phyloP scores from a whole-genome alignment of 2,113 vertebrate species.

The Callithrix jacchus region DNA sequence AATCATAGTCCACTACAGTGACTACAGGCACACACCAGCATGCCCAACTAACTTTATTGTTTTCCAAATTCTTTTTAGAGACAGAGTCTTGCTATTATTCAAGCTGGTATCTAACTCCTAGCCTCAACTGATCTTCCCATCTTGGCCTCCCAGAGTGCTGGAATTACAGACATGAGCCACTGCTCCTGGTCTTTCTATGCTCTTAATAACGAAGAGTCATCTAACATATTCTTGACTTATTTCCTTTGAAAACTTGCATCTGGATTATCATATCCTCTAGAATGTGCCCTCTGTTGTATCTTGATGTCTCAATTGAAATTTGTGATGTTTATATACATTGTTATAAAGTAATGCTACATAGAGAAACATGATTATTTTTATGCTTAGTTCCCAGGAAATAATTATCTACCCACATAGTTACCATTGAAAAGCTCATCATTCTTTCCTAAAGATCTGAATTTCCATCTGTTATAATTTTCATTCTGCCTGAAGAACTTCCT shows the following conservation, averaged over 20 bases:
- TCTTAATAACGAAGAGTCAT: background rate
- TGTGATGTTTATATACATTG: background rate
- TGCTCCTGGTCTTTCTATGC: background rate
- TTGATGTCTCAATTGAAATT: background rate
- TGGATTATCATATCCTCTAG: background rate
- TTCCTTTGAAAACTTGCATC: background rate
- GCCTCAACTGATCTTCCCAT: no score
- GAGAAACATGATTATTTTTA: background rate
- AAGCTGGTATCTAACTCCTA: no score
- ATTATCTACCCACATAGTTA: background rate
- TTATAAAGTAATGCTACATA: background rate
- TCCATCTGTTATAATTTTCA: background rate
- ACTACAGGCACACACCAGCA: no score
- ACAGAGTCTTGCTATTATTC: no score
- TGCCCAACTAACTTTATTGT: no score
- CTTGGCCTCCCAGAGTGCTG: no score
- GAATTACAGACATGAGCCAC: no score
- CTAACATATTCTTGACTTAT: background rate
- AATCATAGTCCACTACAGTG: no score
- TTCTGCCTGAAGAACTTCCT: background rate
- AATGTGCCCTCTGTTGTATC: background rate
- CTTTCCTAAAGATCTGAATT: constrained; percentile 9
- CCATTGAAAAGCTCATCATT: background rate
- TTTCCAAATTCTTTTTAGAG: no score
- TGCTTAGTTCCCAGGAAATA: constrained; percentile 19